Percentiles rank a stretch among this genome's conserved stretches.
phyloP scores from a whole-genome alignment of 2,113 vertebrate genomes.

The Chaetura pelagica region DNA sequence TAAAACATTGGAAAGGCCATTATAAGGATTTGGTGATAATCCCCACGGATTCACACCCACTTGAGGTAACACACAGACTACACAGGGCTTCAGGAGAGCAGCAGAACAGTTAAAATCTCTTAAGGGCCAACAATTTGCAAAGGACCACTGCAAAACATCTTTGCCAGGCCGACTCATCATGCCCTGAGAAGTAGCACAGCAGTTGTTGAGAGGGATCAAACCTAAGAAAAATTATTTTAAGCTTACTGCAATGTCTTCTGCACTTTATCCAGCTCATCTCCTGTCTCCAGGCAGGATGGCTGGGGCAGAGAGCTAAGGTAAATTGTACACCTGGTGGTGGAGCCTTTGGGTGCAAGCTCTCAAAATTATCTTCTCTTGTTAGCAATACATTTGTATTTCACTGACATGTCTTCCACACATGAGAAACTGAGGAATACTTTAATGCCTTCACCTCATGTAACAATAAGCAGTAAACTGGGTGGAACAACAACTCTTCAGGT shows the following conservation, averaged over 20 bases:
- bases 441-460: not conserved
- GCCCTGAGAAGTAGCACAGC: not conserved
- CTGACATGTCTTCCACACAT: not conserved
- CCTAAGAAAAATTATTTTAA: not conserved
- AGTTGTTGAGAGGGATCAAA: not conserved
- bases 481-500: not conserved
- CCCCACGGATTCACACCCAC: not conserved
- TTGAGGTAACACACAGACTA: not conserved
- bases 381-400: not conserved
- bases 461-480: not conserved
- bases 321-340: fast-evolving
- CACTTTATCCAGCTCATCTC: not conserved
- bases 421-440: not conserved
- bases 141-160: not conserved
- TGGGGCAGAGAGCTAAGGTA: fast-evolving
- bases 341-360: not conserved
- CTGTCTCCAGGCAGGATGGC: not conserved
- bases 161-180: not conserved
- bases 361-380: not conserved
- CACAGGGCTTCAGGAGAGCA: not conserved
- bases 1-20: not conserved
- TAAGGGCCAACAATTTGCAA: not conserved
- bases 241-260: fast-evolving
- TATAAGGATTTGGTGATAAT: not conserved
- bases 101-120: not conserved